These are phyloP conservation scores for Amiota mariae DNA, from an alignment of 2,888 invertebrate genomes.

Conservation along the genomic window DNA sequence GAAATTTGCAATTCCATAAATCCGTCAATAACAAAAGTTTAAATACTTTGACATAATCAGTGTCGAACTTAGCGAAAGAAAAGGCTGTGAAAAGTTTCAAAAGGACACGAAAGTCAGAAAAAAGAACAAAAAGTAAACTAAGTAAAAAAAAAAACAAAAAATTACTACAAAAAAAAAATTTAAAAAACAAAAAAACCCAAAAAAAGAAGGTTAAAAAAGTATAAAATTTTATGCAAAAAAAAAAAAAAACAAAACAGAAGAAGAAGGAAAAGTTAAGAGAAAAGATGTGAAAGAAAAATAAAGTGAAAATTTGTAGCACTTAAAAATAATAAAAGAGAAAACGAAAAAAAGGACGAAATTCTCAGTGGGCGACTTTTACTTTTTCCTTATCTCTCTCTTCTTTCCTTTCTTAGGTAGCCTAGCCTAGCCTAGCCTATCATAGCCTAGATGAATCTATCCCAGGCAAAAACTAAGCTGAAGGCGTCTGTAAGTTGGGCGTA, in stretches of 20 bases:
- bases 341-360: too few relatives aligned
- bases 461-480: too few relatives aligned
- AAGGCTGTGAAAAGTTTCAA: not conserved
- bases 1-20: conserved; percentile 45
- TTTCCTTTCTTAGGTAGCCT: too few relatives aligned
- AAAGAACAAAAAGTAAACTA: not conserved
- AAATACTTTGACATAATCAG: conserved; percentile 45
- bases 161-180: not conserved
- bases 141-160: not conserved
- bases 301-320: too few relatives aligned
- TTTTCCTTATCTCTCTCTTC: too few relatives aligned
- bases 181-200: conserved; percentile 46
- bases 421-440: too few relatives aligned
- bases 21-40: conserved; percentile 62
- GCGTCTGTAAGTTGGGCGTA: too few relatives aligned
- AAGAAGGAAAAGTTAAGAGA: not conserved
- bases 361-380: too few relatives aligned
- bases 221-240: conserved; percentile 27
- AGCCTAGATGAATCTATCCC: too few relatives aligned
- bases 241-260: conserved; percentile 33
- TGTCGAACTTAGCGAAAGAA: not conserved
- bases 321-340: not conserved
- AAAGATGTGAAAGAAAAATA: not conserved
- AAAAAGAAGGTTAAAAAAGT: conserved; percentile 43
- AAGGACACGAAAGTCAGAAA: not conserved